Conservation (phyloP, 2,113 vertebrate genomes). For the Polypterus bichir region DNA sequence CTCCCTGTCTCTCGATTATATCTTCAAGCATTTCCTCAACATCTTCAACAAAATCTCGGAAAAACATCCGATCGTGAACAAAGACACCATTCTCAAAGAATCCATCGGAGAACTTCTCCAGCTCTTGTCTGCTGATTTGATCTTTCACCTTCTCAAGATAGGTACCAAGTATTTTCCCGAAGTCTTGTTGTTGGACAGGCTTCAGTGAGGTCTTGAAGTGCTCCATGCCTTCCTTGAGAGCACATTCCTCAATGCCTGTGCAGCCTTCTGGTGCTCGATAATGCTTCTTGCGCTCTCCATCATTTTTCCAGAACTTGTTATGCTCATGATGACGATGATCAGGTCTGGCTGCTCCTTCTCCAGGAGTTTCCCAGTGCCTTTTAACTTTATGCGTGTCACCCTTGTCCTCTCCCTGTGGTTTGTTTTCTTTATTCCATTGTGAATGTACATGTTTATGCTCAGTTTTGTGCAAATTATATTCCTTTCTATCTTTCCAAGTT, state of each 20-base stretch:
- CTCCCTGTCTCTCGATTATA: conserved; percentile 42
- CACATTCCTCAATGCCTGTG: conserved; percentile 46
- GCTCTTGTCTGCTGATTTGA: conserved; percentile 27
- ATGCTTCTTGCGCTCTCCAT: conserved; percentile 33
- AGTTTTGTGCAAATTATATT: too few relatives aligned
- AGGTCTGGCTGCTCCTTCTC: conserved; percentile 13
- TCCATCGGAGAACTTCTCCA: conserved; percentile 28
- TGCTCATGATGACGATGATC: conserved; percentile 19
- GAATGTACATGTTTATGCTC: too few relatives aligned
- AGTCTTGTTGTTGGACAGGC: conserved; percentile 50
- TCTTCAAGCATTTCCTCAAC: conserved; percentile 79
- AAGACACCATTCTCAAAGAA: conserved; percentile 64
- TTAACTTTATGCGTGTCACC: conserved; percentile 5
- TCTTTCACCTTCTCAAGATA: conserved; percentile 47
- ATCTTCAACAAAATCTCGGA: conserved; percentile 68
- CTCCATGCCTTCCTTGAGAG: conserved; percentile 51
- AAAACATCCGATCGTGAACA: conserved; percentile 62
- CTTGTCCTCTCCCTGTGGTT: conserved; percentile 7
- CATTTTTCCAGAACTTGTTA: conserved; percentile 35
- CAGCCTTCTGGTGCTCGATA: conserved; percentile 47
- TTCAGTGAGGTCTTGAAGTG: conserved; percentile 28
- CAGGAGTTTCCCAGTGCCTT: conserved; percentile 24
- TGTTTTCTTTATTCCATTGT: too few relatives aligned
- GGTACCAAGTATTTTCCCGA: conserved; percentile 48
- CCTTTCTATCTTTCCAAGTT: conserved; percentile 7